These are phyloP conservation scores for Ferrisia virgata DNA, from an alignment of 2,888 invertebrate genomes.

Conservation along the genomic window DNA sequence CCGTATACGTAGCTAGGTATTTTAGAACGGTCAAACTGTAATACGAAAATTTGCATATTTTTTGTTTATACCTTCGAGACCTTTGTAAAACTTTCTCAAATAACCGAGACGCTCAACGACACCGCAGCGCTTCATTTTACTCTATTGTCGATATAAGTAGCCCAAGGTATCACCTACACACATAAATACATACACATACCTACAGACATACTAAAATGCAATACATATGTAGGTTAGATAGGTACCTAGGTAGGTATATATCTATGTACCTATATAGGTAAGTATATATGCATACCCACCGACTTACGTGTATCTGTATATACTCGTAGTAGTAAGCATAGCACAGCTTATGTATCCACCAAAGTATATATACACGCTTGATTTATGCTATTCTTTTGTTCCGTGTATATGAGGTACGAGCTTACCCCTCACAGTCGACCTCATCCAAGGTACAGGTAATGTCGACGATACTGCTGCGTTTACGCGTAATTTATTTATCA, in stretches of 20 bases:
- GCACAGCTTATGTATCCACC: too few species aligned
- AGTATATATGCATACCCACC: too few species aligned
- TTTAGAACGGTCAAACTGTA: not conserved
- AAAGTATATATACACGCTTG: too few species aligned
- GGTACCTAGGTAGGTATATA: not conserved
- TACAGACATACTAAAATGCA: not conserved
- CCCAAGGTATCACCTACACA: not conserved
- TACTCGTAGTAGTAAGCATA: too few species aligned
- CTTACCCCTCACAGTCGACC: too few species aligned
- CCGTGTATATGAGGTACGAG: not conserved
- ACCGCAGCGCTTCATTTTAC: not conserved
- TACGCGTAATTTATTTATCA: not conserved
- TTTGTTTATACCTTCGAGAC: not conserved
- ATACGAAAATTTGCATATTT: not conserved
- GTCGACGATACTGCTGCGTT: not conserved
- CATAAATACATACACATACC: not conserved
- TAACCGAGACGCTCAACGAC: not conserved
- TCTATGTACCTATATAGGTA: not conserved
- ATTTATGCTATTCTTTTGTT: not conserved
- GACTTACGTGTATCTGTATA: too few species aligned
- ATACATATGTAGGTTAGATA: not conserved
- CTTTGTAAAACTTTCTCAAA: not conserved
- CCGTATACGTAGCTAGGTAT: too few species aligned
- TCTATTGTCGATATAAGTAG: not conserved
- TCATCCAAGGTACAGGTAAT: not conserved